These are phyloP conservation scores for Ammodramus savannarum DNA, from an alignment of 2,113 vertebrate genomes.

Conservation along the genomic window DNA sequence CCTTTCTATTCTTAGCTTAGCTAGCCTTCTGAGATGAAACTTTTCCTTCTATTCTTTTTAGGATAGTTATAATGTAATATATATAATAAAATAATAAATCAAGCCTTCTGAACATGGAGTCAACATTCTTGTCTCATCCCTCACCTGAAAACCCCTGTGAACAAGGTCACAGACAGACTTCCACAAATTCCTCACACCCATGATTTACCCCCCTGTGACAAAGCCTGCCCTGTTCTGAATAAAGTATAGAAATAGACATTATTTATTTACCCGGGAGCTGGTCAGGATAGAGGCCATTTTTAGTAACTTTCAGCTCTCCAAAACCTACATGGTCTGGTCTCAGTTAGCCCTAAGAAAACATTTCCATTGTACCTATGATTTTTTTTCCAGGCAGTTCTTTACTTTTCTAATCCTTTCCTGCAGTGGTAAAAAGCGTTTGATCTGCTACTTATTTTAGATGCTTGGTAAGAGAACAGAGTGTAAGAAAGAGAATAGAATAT, in stretches of 20 bases:
- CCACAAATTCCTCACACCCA: not conserved
- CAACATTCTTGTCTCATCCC: too few relatives aligned
- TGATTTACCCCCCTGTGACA: not conserved
- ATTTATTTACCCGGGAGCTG: not conserved
- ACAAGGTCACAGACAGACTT: not conserved
- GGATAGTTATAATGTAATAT: too few relatives aligned
- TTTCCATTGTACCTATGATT: not conserved
- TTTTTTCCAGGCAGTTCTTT: not conserved
- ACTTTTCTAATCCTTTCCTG: not conserved
- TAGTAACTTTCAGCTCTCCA: not conserved
- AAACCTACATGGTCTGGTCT: not conserved
- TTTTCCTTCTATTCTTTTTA: too few relatives aligned
- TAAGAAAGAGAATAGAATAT: not conserved
- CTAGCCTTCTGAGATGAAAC: too few relatives aligned
- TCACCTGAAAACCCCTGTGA: too few relatives aligned
- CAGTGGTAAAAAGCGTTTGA: not conserved
- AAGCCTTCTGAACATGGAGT: too few relatives aligned
- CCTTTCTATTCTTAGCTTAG: too few relatives aligned
- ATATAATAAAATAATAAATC: too few relatives aligned
- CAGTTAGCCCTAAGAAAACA: not conserved
- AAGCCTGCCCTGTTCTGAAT: not conserved
- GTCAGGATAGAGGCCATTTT: not conserved
- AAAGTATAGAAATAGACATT: not conserved
- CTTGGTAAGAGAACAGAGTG: not conserved
- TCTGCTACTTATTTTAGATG: not conserved